These are phyloP conservation scores for Apostichopus japonicus DNA, from an alignment of 35 echinoderm and acorn worm species.

Conservation along the genomic window DNA sequence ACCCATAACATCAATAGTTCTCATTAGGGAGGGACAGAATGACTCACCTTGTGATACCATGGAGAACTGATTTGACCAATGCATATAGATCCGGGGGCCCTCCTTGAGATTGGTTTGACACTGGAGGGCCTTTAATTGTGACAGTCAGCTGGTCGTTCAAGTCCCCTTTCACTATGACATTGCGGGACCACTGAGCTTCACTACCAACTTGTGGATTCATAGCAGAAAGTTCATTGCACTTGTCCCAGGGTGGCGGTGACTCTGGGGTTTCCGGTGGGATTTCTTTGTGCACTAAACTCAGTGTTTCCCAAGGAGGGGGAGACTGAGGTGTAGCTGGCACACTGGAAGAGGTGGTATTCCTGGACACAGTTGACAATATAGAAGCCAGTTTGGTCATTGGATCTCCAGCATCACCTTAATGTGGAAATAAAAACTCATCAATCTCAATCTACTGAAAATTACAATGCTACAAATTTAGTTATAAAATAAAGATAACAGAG, in stretches of 20 bases:
- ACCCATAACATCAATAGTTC: not conserved
- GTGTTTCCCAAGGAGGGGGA: constrained; percentile 52
- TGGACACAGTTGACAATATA: constrained; percentile 30
- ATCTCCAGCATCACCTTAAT: not conserved
- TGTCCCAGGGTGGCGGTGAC: constrained; percentile 46
- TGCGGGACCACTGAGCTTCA: constrained; percentile 28
- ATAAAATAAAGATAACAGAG: too few relatives aligned
- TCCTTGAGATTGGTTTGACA: not conserved
- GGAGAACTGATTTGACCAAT: constrained; percentile 41
- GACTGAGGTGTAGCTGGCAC: constrained; percentile 40
- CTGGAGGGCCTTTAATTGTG: constrained; percentile 47
- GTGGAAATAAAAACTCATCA: not conserved
- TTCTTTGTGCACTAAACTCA: constrained; percentile 45
- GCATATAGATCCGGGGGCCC: not conserved
- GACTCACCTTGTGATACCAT: constrained; percentile 48
- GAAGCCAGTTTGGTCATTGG: constrained; percentile 27
- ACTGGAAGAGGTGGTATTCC: not conserved
- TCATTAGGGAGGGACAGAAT: not conserved
- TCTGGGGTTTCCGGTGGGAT: constrained; percentile 55
- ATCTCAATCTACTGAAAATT: not conserved
- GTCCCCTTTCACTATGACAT: constrained; percentile 45
- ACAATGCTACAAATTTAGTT: too few relatives aligned
- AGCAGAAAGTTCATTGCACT: constrained; percentile 25
- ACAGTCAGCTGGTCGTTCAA: constrained; percentile 26
- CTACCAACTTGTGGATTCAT: not conserved